Evolutionary conservation across 2,113 vertebrate genomes (phyloP).

Genomic region (Pithys albifrons): DNA sequence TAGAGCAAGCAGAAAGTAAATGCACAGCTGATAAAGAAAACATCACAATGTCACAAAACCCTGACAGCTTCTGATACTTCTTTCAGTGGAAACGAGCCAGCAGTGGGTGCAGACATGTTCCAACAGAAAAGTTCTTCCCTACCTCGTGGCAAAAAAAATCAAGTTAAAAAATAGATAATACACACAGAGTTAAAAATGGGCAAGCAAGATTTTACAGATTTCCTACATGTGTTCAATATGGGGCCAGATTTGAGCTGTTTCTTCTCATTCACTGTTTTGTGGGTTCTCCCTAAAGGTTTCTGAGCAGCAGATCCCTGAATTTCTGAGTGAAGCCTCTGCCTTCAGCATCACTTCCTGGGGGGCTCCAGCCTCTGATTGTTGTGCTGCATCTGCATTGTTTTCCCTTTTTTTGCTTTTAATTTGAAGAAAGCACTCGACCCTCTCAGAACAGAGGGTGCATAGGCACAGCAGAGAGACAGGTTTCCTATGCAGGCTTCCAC

Average conservation of each 20-base stretch:
- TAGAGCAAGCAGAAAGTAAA: constrained; percentile 82
- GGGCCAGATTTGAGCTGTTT: neutral
- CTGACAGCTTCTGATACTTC: constrained; percentile 69
- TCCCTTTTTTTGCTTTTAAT: constrained; percentile 7
- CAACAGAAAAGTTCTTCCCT: constrained; percentile 66
- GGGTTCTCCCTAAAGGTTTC: constrained; percentile 15
- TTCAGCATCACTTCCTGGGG: neutral
- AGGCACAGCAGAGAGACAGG: constrained; percentile 40
- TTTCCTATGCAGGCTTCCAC: constrained; percentile 40
- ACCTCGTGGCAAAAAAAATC: constrained; percentile 49
- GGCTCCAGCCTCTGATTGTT: neutral
- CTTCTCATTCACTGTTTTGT: neutral
- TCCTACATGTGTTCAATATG: neutral
- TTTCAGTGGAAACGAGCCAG: constrained; percentile 72
- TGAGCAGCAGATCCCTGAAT: constrained; percentile 49
- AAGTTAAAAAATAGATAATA: constrained; percentile 18
- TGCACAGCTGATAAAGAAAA: constrained; percentile 79
- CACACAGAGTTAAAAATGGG: constrained; percentile 19
- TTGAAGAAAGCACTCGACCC: constrained; percentile 35
- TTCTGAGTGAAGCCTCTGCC: neutral
- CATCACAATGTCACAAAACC: constrained; percentile 78
- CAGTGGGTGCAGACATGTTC: constrained; percentile 64
- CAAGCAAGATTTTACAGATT: constrained; percentile 51
- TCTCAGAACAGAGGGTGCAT: constrained; percentile 49
- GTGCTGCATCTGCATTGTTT: neutral